Conservation (phyloP, 2,797 vertebrate genomes). For the Tapera naevia region DNA sequence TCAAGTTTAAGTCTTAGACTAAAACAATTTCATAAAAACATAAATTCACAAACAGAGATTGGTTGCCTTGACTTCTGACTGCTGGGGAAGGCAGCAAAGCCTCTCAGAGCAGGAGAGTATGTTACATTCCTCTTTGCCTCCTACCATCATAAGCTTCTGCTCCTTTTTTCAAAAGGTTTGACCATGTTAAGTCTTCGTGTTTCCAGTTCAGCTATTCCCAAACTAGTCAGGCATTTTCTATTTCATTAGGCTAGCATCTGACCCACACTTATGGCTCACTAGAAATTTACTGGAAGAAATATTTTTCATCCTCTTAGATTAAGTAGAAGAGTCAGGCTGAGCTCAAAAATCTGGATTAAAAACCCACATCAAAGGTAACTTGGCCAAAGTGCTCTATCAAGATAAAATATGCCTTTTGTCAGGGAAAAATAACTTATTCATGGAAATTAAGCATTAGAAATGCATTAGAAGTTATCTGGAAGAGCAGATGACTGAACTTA, state of each 20-base stretch:
- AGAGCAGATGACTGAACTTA: not conserved
- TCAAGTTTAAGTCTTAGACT: not conserved
- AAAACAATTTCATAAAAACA: not conserved
- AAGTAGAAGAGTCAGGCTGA: not conserved
- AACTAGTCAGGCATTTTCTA: not conserved
- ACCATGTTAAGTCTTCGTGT: not conserved
- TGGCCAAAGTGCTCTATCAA: not conserved
- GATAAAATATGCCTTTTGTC: slow-evolving; percentile 7
- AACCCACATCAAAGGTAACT: not conserved
- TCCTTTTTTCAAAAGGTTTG: not conserved
- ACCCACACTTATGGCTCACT: not conserved
- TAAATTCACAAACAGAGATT: not conserved
- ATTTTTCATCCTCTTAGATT: not conserved
- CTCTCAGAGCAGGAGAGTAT: not conserved
- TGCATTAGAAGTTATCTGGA: not conserved
- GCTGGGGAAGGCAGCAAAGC: not conserved
- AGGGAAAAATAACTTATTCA: not conserved
- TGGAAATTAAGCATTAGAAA: slow-evolving; percentile 15
- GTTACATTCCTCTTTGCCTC: not conserved
- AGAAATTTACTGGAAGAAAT: not conserved
- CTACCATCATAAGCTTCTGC: not conserved
- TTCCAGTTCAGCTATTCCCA: slow-evolving; percentile 1
- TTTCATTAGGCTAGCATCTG: not conserved
- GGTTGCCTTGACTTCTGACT: not conserved
- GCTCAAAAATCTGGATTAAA: slow-evolving; percentile 1